Evolutionary conservation across 2,797 vertebrate species (phyloP).

Genomic region (Lophotriccus pileatus): DNA sequence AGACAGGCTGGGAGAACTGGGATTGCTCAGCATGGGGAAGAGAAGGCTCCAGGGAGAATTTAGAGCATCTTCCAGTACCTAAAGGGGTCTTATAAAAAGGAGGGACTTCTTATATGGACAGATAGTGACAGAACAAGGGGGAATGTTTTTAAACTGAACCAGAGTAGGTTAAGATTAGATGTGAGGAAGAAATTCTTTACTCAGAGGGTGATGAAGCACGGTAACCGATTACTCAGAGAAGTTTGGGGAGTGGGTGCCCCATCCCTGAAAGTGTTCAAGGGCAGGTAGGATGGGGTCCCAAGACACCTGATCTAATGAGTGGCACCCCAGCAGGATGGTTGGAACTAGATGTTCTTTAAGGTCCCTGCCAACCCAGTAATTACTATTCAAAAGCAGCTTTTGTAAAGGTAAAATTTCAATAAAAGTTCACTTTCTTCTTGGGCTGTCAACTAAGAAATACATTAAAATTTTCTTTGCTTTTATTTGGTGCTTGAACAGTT

Average conservation of each 20-base stretch:
- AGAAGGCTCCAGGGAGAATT: neutral
- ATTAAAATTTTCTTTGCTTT: neutral
- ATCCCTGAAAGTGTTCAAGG: neutral
- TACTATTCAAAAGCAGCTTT: neutral
- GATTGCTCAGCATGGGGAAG: neutral
- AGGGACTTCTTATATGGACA: neutral
- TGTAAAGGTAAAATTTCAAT: neutral
- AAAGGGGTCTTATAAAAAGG: neutral
- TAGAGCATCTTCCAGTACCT: neutral
- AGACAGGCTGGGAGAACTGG: neutral
- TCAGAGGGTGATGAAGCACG: neutral
- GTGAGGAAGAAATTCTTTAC: neutral
- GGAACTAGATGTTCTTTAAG: neutral
- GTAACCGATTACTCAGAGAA: neutral
- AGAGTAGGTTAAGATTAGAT: neutral
- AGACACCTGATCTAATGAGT: neutral
- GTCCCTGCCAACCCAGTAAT: neutral
- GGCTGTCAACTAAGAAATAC: neutral
- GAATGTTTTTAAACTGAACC: neutral
- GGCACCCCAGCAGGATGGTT: neutral
- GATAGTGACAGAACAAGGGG: neutral
- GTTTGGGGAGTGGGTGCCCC: neutral
- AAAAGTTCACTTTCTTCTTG: neutral
- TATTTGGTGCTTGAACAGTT: neutral
- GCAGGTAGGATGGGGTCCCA: neutral